These are phyloP conservation scores for Drosophila yakuba DNA, from an alignment of 1,140 invertebrate genomes.

Conservation along the genomic window DNA sequence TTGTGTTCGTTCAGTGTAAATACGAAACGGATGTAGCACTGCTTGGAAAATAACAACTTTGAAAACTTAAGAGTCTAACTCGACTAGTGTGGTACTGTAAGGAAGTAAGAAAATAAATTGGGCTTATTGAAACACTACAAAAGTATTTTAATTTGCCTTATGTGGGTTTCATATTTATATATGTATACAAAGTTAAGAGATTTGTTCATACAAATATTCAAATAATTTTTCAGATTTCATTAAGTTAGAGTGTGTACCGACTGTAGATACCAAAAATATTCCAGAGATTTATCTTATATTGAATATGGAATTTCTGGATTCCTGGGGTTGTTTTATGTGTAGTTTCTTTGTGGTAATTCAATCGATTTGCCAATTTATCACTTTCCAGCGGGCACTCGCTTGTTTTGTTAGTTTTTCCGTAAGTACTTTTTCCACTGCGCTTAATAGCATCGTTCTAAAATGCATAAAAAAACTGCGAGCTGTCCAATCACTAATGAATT, in stretches of 20 bases:
- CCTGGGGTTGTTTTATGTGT: neutral
- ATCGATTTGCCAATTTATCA: neutral
- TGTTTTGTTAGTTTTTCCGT: neutral
- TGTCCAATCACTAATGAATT: conserved; percentile 29
- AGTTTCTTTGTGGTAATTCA: neutral
- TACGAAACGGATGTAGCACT: conserved; percentile 73
- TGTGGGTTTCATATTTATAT: too few relatives aligned
- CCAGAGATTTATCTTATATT: neutral
- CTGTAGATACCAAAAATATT: neutral
- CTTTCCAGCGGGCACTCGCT: neutral
- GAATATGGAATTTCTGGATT: neutral
- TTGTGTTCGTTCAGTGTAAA: conserved; percentile 79
- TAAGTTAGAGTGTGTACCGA: too few relatives aligned
- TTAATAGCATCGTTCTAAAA: neutral
- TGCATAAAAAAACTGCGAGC: neutral
- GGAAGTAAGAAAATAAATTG: too few relatives aligned
- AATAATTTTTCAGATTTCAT: too few relatives aligned
- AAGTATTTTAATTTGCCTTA: too few relatives aligned
- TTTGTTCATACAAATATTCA: too few relatives aligned
- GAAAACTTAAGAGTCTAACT: neutral
- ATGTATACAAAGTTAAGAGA: too few relatives aligned
- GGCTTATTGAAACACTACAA: too few relatives aligned
- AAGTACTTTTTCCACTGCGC: neutral
- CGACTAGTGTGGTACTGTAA: conserved; percentile 30
- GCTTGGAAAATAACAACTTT: conserved; percentile 61